Percentiles rank a stretch among this genome's conserved stretches.
Evolutionary conservation across 1,140 invertebrate genomes (phyloP).

Genomic region (Cotesia typhae): DNA sequence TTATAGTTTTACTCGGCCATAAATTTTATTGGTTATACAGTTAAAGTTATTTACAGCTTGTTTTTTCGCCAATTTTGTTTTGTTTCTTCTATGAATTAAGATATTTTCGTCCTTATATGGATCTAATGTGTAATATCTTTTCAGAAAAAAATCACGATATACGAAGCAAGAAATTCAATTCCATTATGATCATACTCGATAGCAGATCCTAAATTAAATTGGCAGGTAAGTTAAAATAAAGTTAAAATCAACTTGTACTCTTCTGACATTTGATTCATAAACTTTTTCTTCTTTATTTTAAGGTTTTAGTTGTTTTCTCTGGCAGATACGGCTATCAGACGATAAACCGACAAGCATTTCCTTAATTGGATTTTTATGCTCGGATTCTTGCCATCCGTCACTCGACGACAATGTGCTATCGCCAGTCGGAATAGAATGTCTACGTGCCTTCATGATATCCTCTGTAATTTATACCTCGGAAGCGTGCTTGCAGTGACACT

Average conservation of each 20-base stretch:
- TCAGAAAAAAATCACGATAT: too few species aligned
- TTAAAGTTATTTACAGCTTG: slow-evolving; percentile 7
- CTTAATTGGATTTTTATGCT: slow-evolving; percentile 64
- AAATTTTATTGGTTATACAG: slow-evolving; percentile 14
- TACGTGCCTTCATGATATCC: slow-evolving; percentile 22
- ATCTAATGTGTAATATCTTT: too few species aligned
- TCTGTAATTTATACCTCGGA: slow-evolving; percentile 27
- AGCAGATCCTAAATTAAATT: too few species aligned
- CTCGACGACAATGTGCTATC: slow-evolving; percentile 20
- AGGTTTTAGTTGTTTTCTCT: not conserved
- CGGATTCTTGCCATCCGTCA: slow-evolving; percentile 43
- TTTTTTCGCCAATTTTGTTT: not conserved
- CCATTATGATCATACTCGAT: too few species aligned
- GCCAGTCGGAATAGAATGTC: slow-evolving; percentile 9
- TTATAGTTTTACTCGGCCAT: not conserved
- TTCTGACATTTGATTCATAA: not conserved
- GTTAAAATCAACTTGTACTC: not conserved
- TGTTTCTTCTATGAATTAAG: not conserved
- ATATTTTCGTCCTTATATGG: too few species aligned
- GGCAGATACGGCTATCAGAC: slow-evolving; percentile 2
- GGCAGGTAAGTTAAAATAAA: too few species aligned
- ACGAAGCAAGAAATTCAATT: too few species aligned
- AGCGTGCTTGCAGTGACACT: slow-evolving; percentile 23
- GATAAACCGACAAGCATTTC: slow-evolving; percentile 48
- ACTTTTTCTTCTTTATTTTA: slow-evolving; percentile 1